Base-by-base conservation (phyloP, 2,888 invertebrate species). In the Ochropleura leucogaster region DNA sequence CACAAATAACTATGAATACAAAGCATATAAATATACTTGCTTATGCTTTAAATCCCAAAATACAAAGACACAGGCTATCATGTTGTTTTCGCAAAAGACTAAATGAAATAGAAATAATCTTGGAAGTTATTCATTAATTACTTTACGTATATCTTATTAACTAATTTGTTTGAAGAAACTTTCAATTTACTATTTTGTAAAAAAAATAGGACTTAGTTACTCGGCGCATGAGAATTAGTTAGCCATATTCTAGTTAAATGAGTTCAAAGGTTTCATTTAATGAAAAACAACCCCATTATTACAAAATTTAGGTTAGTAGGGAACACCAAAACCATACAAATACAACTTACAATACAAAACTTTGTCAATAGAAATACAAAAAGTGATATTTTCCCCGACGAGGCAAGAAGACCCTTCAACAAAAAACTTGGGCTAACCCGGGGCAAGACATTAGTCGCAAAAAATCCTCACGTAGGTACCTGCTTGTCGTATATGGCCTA, bases 381-480 rank as follows among this genome's bases (percentile, higher is more conserved):
- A 80, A 74, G 16, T 53, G 47, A 85, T 68, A 69, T 66, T 68
- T 80, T 62, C 68, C 80, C 68, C 57, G 20, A 68, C 30, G 66
- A 40, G 60, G 20, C 59, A 40, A 57, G 68, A 40, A 60, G 84
- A 57, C 40, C 68, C 65, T 65, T 67, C 55, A 49, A 30, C 40
- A 74, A 59, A 84, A 73, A 74, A 80, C 20, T 63, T 49, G 62
- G 66, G 63, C 66, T 75, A 85, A 49, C 82, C 85, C 75, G 4
- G 53, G 53, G 64, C 80, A 80, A 84, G 53, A 66, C 60, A 67
- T 14, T 63, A 12, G 30, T 46, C 30, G 68, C 85, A 80, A 80
- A 80, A 80, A 80, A 74, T 55, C 57, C 57, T 60, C 67, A 74
- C 42, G 30, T 82, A 77, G 79, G 63, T 74, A 67, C 63, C 60